Conservation (phyloP, 2,797 vertebrate species). For the Muscicapa comitata region DNA sequence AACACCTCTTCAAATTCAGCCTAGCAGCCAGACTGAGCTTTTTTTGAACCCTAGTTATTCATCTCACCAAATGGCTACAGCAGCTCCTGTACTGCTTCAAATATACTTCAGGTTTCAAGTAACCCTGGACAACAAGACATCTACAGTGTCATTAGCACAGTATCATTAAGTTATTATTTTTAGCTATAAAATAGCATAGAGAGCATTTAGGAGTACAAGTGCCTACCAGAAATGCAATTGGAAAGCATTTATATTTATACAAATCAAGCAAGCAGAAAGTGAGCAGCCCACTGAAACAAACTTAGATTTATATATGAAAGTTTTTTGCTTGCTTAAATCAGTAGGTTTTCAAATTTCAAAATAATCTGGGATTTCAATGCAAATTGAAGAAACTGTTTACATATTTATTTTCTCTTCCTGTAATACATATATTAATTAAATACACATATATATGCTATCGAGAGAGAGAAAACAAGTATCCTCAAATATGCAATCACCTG, state of each 20-base stretch:
- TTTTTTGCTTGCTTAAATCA: neutral
- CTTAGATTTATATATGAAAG: neutral
- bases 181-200: neutral
- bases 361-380: neutral
- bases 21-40: neutral
- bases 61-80: neutral
- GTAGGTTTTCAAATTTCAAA: neutral
- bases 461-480: neutral
- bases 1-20: neutral
- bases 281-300: neutral
- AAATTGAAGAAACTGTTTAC: neutral
- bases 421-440: neutral
- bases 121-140: neutral
- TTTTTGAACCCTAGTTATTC: neutral
- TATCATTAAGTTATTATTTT: neutral
- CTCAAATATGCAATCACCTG: neutral
- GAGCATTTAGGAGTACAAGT: neutral
- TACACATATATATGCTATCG: neutral
- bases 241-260: neutral
- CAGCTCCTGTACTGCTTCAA: neutral
- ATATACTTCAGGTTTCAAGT: neutral
- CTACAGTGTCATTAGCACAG: neutral
- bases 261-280: neutral
- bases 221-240: neutral
- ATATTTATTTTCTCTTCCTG: neutral